Percentiles rank a stretch among this genome's conserved stretches.
These are phyloP conservation scores for Slavum lentiscoides DNA, from an alignment of 2,888 invertebrate genomes.

Conservation along the genomic window DNA sequence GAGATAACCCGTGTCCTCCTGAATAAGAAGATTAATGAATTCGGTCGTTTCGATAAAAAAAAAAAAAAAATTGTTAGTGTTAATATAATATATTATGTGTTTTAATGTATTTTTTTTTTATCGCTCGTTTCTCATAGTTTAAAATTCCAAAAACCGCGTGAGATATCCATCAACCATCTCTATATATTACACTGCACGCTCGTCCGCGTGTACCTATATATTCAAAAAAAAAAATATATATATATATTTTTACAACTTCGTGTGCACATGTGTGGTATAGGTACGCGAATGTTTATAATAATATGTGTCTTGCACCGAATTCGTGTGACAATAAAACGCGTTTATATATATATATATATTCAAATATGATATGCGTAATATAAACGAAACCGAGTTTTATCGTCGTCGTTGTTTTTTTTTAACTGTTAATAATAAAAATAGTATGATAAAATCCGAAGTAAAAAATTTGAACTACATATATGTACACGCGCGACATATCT, in stretches of 20 bases:
- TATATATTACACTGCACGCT: neutral
- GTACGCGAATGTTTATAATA: too few species aligned
- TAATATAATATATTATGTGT: neutral
- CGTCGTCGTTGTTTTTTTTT: neutral
- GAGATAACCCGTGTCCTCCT: neutral
- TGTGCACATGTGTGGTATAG: neutral
- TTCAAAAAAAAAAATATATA: too few species aligned
- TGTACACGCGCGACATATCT: too few species aligned
- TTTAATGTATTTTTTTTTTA: neutral
- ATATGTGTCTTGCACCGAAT: neutral
- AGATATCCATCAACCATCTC: slow-evolving; percentile 12
- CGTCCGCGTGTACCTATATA: neutral
- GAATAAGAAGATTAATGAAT: slow-evolving; percentile 41
- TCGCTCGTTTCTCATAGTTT: slow-evolving; percentile 1
- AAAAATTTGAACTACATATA: too few species aligned
- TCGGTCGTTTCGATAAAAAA: slow-evolving; percentile 10
- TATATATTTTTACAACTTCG: slow-evolving; percentile 7
- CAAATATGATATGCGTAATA: neutral
- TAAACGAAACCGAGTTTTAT: neutral
- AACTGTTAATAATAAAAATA: too few species aligned
- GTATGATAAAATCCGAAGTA: too few species aligned
- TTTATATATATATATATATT: neutral
- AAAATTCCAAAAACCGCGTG: slow-evolving; percentile 26
- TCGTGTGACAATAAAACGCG: slow-evolving; percentile 20
- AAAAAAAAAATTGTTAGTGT: neutral